These are phyloP conservation scores for Puffinus mauretanicus DNA, from an alignment of 2,113 vertebrate species.

Conservation along the genomic window DNA sequence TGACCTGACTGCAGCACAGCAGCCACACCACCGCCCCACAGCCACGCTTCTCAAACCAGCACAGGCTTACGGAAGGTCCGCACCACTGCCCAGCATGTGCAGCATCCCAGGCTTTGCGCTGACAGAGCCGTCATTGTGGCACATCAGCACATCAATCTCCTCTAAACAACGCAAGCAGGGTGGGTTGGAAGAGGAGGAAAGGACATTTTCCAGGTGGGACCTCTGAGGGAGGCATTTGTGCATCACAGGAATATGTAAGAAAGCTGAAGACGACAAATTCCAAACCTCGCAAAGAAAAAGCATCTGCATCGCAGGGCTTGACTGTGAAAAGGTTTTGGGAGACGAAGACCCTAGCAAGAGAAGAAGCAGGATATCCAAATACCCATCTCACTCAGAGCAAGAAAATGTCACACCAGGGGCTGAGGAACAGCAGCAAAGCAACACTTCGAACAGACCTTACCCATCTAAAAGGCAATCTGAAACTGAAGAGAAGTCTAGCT, in stretches of 20 bases:
- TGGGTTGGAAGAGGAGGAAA: background rate
- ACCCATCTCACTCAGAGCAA: background rate
- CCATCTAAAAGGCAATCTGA: background rate
- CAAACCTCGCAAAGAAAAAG: background rate
- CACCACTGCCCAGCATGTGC: rapidly evolving
- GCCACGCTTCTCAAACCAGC: background rate
- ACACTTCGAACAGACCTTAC: background rate
- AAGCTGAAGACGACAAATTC: background rate
- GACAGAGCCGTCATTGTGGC: rapidly evolving
- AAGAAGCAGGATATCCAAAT: background rate
- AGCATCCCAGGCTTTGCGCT: no score
- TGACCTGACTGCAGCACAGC: background rate
- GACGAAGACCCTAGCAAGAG: background rate
- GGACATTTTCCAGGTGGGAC: background rate
- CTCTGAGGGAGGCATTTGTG: background rate
- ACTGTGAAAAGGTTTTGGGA: background rate
- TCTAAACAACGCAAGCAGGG: background rate
- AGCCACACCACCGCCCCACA: rapidly evolving
- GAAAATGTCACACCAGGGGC: background rate
- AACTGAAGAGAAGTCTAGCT: background rate
- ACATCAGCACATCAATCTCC: background rate
- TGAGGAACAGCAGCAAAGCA: background rate
- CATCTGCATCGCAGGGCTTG: background rate
- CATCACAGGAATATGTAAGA: background rate
- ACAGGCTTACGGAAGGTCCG: no score